Evolutionary conservation across 2,888 invertebrate genomes (phyloP).

Genomic region (Aleiodes testaceus): DNA sequence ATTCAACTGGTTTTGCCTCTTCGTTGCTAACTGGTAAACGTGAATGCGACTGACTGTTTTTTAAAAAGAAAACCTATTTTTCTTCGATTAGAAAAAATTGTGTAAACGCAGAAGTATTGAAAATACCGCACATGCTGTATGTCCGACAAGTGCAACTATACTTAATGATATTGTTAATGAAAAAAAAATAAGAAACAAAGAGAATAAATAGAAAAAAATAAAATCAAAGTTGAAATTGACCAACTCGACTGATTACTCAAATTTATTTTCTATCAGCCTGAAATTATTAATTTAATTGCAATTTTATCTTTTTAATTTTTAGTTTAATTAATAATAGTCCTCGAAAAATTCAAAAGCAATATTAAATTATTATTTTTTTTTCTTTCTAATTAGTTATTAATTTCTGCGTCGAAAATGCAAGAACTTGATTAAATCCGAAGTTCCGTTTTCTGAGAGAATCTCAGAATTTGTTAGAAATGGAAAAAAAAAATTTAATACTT

Average conservation of each 20-base stretch:
- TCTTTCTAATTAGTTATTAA: neutral
- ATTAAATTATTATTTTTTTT: slow-evolving; percentile 17
- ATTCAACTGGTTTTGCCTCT: too few relatives aligned
- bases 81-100: neutral
- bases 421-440: too few relatives aligned
- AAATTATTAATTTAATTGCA: neutral
- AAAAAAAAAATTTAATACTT: too few relatives aligned
- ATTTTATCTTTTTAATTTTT: neutral
- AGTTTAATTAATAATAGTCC: slow-evolving; percentile 32
- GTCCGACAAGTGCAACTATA: slow-evolving; percentile 49
- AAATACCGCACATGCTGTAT: slow-evolving; percentile 25
- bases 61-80: neutral
- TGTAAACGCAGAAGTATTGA: neutral
- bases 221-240: slow-evolving; percentile 12
- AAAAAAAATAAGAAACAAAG: slow-evolving; percentile 49
- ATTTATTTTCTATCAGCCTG: neutral
- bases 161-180: slow-evolving; percentile 54
- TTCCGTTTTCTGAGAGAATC: too few relatives aligned
- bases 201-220: slow-evolving; percentile 42
- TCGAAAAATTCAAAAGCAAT: slow-evolving; percentile 26
- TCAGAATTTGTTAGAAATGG: too few relatives aligned
- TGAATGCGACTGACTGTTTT: slow-evolving; percentile 11
- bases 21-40: too few relatives aligned
- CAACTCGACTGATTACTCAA: neutral
- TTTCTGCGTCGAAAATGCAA: too few relatives aligned